Base-by-base conservation (phyloP, 2,888 invertebrate genomes). In the Hoplodrina blanda region DNA sequence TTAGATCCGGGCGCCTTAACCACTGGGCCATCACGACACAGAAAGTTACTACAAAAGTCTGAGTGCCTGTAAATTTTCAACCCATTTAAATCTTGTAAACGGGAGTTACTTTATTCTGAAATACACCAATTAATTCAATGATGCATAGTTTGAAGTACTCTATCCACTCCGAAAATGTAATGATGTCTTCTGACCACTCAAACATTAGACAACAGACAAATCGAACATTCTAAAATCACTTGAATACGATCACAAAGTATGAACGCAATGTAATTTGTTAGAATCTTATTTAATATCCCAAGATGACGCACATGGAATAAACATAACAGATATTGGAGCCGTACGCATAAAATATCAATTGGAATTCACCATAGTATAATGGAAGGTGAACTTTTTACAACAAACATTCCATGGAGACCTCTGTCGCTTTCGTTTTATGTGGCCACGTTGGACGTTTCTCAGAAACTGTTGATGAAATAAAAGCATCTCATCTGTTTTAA, bases 401-500 rank as follows among this genome's bases (percentile, higher is more conserved):
- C 33, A 61, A 59, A 17, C 15, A 46, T 49, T 76, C n/a, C 59
- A 56, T 60, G 50, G 46, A 7, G 37, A 7, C 17, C 52, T n/a
- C n/a, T 15, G 44, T 30, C 0, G 49, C 20, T 10, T 30, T 62
- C 6, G 60, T 76, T 76, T 80, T 68, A 30, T 72, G 60, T 33
- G 74, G 19, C 62, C 41, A 52, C 15, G 44, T n/a, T 11, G 52
- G 20, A 37, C 33, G 44, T 69, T 76, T 76, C 76, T 80, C 25
- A 76, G 76, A 76, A 76, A 30, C n/a, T 25, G 17, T 10, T 37
- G 10, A 62, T 13, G 52, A 50, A 68, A 68, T 68, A 62, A 76
- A 61, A 75, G 13, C 61, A 57, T 62, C 10, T n/a, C 52, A 25
- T 44, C 8, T 5, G 17, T 33, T 20, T 33, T 56, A 53, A 75